phyloP scores from a whole-genome alignment of 2,113 vertebrate species.

The Elephas maximus region DNA sequence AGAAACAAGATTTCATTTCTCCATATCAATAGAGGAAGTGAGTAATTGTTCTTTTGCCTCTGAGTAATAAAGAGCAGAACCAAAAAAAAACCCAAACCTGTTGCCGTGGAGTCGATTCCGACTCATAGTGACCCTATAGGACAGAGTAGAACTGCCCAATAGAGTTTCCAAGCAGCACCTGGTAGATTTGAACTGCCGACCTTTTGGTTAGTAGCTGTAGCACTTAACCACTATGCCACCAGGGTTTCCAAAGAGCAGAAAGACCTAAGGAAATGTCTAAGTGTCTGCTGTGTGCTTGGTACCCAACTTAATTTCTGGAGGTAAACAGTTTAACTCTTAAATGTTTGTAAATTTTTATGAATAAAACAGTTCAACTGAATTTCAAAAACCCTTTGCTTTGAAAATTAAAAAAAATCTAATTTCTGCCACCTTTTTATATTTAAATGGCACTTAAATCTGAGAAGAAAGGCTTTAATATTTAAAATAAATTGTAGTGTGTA shows the following conservation, averaged over 20 bases:
- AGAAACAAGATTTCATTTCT: slow-evolving; percentile 70
- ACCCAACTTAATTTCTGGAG: slow-evolving; percentile 62
- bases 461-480: slow-evolving; percentile 41
- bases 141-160: no score
- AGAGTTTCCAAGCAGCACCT: no score
- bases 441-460: slow-evolving; percentile 46
- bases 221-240: no score
- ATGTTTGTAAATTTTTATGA: slow-evolving; percentile 37
- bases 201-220: no score
- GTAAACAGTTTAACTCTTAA: slow-evolving; percentile 57
- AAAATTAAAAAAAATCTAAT: slow-evolving; percentile 19
- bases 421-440: slow-evolving; percentile 47
- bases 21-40: slow-evolving; percentile 69
- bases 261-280: slow-evolving; percentile 33
- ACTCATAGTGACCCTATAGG: no score
- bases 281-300: slow-evolving; percentile 8
- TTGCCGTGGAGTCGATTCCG: no score
- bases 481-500: neutral
- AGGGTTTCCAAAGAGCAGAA: neutral
- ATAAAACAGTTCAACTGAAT: slow-evolving; percentile 58
- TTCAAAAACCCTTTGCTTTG: slow-evolving; percentile 26
- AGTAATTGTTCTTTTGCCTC: slow-evolving; percentile 65
- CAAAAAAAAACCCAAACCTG: no score
- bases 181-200: no score
- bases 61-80: slow-evolving; percentile 67